These are phyloP conservation scores for Motacilla tschutschensis DNA, from an alignment of 2,113 vertebrate genomes.

Conservation along the genomic window DNA sequence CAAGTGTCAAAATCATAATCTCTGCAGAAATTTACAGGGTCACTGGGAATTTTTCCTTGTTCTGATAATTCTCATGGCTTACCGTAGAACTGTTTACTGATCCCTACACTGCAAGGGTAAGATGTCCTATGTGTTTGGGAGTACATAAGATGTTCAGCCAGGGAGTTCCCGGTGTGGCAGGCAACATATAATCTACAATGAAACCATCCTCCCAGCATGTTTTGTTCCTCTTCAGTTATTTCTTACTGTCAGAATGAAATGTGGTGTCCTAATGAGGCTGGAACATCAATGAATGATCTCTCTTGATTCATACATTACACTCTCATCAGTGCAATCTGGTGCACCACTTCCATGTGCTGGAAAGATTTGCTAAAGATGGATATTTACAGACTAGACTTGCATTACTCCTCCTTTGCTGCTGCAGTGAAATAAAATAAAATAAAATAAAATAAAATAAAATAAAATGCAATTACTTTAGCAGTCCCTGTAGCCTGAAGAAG, in stretches of 20 bases:
- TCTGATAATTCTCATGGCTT: neutral
- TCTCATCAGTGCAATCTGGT: neutral
- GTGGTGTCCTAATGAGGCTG: neutral
- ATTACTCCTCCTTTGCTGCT: neutral
- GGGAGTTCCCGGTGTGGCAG: neutral
- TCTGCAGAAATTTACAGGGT: neutral
- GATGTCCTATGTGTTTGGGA: neutral
- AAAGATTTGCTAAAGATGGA: neutral
- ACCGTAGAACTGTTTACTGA: neutral
- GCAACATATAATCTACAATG: neutral
- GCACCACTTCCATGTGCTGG: neutral
- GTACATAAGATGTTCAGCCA: neutral
- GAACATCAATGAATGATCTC: neutral
- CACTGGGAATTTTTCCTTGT: neutral
- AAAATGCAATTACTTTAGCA: constrained; percentile 18
- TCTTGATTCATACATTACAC: neutral
- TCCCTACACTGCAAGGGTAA: neutral
- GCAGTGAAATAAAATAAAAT: neutral
- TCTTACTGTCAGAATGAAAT: neutral
- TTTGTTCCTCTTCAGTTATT: neutral
- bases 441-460: neutral
- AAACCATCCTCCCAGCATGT: neutral
- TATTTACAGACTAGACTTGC: neutral
- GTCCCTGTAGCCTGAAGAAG: neutral
- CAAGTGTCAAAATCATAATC: neutral